These are phyloP conservation scores for Apeira syringaria DNA, from an alignment of 2,888 invertebrate species.

Conservation along the genomic window DNA sequence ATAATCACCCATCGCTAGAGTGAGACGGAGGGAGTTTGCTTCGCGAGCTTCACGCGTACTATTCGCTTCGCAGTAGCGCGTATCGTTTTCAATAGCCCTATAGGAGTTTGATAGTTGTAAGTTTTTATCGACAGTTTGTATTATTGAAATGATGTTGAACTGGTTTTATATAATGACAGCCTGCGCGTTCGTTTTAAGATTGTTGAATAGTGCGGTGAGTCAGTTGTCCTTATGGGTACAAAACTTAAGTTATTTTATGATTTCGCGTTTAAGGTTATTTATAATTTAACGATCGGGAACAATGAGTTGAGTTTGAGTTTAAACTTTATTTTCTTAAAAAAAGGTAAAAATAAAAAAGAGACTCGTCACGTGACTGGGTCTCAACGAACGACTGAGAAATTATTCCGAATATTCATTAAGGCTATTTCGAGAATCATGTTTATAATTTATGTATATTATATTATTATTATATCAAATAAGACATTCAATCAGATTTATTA, in stretches of 20 bases:
- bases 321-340: constrained; percentile 73
- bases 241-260: constrained; percentile 72
- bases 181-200: constrained; percentile 74
- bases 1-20: too few species aligned
- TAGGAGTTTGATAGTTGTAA: constrained; percentile 73
- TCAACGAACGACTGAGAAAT: constrained; percentile 83
- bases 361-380: constrained; percentile 63
- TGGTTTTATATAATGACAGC: constrained; percentile 72
- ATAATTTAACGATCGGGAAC: constrained; percentile 77
- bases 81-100: constrained; percentile 52
- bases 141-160: constrained; percentile 67
- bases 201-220: constrained; percentile 60
- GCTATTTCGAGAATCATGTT: constrained; percentile 37
- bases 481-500: constrained; percentile 57
- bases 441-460: constrained; percentile 26
- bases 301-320: constrained; percentile 73
- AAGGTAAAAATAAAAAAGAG: constrained; percentile 61
- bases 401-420: constrained; percentile 66
- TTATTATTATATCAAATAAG: constrained; percentile 49
- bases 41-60: constrained; percentile 49
- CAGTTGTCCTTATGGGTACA: constrained; percentile 79
- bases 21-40: constrained; percentile 50
- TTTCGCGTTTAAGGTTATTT: constrained; percentile 66
- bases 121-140: constrained; percentile 80
- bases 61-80: constrained; percentile 59